These are phyloP conservation scores for Glaucidium brasilianum DNA, from an alignment of 2,113 vertebrate genomes.

Conservation along the genomic window DNA sequence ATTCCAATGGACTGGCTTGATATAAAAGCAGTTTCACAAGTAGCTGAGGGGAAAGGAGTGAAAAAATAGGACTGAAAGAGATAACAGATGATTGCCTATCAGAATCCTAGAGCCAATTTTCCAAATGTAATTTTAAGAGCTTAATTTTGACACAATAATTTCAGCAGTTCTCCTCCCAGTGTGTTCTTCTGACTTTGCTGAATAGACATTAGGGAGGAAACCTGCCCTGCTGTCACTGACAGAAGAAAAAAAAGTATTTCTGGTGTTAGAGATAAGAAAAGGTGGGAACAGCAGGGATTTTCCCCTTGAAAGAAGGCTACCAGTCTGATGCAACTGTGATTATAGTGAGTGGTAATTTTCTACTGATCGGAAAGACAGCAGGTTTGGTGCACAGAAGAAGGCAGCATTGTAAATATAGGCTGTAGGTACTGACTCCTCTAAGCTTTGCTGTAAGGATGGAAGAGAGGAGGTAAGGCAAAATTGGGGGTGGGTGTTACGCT, in stretches of 20 bases:
- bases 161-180: background rate
- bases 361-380: background rate
- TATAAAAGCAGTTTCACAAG: background rate
- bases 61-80: background rate
- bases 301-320: background rate
- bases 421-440: background rate
- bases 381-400: background rate
- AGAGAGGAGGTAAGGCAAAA: background rate
- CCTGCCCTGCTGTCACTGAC: background rate
- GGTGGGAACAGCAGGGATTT: background rate
- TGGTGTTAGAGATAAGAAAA: background rate
- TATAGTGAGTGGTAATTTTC: background rate
- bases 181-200: background rate
- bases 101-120: background rate
- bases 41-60: background rate
- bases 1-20: background rate
- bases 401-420: background rate
- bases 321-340: background rate
- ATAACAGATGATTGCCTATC: background rate
- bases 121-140: background rate
- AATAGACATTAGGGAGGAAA: background rate
- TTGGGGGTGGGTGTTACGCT: rapidly evolving
- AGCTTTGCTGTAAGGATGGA: background rate
- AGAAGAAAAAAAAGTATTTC: background rate
- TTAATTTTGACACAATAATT: slow-evolving; percentile 4